phyloP scores from a whole-genome alignment of 2,113 vertebrate genomes.

The Martes martes region DNA sequence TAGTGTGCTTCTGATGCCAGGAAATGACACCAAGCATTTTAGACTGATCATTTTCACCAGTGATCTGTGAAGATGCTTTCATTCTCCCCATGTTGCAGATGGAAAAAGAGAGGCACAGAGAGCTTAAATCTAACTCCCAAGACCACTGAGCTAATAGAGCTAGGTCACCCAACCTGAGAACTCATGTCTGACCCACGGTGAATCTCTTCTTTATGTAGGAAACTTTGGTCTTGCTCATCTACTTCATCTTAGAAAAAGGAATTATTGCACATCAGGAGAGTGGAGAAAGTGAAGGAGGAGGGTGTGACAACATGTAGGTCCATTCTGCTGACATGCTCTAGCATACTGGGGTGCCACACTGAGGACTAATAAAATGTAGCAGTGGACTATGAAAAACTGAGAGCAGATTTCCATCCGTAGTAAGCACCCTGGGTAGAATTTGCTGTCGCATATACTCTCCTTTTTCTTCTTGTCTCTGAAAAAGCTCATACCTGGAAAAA shows the following conservation, averaged over 20 bases:
- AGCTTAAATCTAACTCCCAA: neutral
- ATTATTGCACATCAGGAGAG: too few species aligned
- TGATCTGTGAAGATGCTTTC: neutral
- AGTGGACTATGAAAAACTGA: neutral
- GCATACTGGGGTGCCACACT: neutral
- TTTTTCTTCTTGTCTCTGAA: neutral
- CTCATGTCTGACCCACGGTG: neutral
- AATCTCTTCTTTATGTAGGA: neutral
- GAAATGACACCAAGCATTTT: neutral
- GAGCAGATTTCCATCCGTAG: neutral
- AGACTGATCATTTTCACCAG: neutral
- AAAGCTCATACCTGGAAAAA: neutral
- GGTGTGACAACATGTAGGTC: rapidly evolving
- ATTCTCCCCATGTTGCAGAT: neutral
- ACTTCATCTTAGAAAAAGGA: neutral
- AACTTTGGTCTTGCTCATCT: neutral
- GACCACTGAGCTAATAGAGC: neutral
- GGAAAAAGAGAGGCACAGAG: neutral
- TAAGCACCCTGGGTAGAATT: neutral
- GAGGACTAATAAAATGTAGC: neutral
- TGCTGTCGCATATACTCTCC: neutral
- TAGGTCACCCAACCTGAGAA: neutral
- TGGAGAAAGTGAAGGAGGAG: neutral
- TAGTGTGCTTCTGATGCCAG: neutral
- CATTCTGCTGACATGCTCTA: neutral